phyloP scores from a whole-genome alignment of 2,797 vertebrate genomes.

The Heteromormyrus szaboi region DNA sequence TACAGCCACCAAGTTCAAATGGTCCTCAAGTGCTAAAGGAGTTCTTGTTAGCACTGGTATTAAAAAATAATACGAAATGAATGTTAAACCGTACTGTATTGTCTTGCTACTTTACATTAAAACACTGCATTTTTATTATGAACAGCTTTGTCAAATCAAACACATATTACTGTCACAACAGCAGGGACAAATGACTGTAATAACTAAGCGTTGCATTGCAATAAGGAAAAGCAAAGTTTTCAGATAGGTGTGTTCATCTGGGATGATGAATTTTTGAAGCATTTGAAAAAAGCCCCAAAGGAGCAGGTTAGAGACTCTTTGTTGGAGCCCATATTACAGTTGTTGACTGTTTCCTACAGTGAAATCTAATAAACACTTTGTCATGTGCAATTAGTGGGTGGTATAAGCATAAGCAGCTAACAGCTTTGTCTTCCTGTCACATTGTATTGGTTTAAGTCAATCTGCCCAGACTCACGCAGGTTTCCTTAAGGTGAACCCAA shows the following conservation, averaged over 20 bases:
- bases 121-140: neutral
- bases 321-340: neutral
- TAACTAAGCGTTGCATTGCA: neutral
- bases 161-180: conserved; percentile 57
- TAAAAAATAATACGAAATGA: neutral
- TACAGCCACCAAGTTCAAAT: neutral
- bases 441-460: conserved; percentile 32
- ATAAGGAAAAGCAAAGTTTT: neutral
- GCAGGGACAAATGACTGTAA: conserved; percentile 49
- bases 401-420: conserved; percentile 10
- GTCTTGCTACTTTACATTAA: neutral
- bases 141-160: conserved; percentile 40
- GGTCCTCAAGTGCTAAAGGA: neutral
- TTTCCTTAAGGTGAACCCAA: conserved; percentile 19
- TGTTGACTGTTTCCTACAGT: conserved; percentile 16
- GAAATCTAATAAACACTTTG: conserved; percentile 26
- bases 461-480: conserved; percentile 44
- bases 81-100: neutral
- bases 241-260: neutral
- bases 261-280: neutral
- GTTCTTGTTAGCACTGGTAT: neutral
- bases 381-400: conserved; percentile 9
- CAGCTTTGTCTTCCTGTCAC: conserved; percentile 8
- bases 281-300: neutral
- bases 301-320: neutral